A percentile compares a stretch with the other conserved stretches of the same genome.
Conservation (phyloP, 2,888 invertebrate species). For the Notodonta dromedarius region DNA sequence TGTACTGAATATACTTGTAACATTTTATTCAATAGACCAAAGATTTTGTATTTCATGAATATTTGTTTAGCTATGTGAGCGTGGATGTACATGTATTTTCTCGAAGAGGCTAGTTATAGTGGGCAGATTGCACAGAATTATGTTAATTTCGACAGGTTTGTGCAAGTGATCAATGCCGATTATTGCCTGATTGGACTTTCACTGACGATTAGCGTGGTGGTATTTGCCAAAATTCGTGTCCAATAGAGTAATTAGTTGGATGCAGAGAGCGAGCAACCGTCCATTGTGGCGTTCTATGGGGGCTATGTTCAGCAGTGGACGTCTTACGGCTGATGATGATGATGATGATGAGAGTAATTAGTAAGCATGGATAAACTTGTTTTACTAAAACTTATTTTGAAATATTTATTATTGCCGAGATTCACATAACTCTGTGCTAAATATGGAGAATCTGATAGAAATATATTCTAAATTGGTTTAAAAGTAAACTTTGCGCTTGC, state of each 20-base stretch:
- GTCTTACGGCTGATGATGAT: too few relatives aligned
- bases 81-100: constrained; percentile 25
- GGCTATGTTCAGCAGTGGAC: too few relatives aligned
- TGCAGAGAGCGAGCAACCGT: too few relatives aligned
- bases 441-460: not conserved
- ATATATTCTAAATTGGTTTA: constrained; percentile 30
- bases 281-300: too few relatives aligned
- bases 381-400: too few relatives aligned
- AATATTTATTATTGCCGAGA: too few relatives aligned
- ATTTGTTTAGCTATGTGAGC: constrained; percentile 29
- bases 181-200: too few relatives aligned
- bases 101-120: constrained; percentile 33
- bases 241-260: too few relatives aligned
- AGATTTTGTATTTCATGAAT: constrained; percentile 34
- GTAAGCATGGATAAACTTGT: not conserved
- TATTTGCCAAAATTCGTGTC: too few relatives aligned
- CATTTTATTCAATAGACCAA: constrained; percentile 37
- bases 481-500: constrained; percentile 68
- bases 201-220: too few relatives aligned
- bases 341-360: too few relatives aligned
- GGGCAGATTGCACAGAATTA: not conserved
- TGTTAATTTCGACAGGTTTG: not conserved
- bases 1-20: not conserved
- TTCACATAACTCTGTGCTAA: not conserved
- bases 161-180: not conserved